phyloP scores from a whole-genome alignment of 2,888 invertebrate genomes.

The Ennomos erosarius region DNA sequence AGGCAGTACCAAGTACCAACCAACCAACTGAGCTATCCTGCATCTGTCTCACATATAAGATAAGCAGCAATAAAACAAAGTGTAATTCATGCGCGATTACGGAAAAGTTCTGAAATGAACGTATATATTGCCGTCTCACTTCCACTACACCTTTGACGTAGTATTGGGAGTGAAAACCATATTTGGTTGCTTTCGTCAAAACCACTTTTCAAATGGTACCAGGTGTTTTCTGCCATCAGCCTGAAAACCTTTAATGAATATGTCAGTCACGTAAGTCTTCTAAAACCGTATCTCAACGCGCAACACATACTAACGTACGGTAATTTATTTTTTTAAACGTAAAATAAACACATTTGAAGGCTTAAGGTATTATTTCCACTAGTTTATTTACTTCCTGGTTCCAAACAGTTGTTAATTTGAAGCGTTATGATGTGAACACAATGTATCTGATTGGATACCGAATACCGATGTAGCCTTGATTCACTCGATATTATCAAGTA shows the following conservation, averaged over 20 bases:
- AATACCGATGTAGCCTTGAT: constrained; percentile 15
- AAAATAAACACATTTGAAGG: constrained; percentile 19
- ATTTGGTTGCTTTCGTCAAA: no score
- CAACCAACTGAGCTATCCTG: no score
- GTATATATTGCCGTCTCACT: no score
- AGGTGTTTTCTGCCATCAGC: constrained; percentile 15
- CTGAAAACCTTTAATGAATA: constrained; percentile 25
- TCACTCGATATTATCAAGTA: constrained; percentile 18
- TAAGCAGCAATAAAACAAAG: no score
- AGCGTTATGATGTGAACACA: constrained; percentile 12
- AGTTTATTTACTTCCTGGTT: constrained; percentile 27
- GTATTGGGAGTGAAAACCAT: no score
- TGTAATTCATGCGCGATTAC: no score
- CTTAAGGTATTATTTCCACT: constrained; percentile 17
- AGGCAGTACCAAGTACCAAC: no score
- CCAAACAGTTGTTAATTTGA: constrained; percentile 22
- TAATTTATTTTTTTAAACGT: constrained; percentile 19
- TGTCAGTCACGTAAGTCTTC: constrained; percentile 25
- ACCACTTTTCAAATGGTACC: neutral
- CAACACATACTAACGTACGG: constrained; percentile 19
- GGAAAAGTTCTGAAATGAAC: no score
- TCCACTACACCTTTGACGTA: no score
- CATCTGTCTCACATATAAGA: no score
- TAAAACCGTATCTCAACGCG: constrained; percentile 20
- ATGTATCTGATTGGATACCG: constrained; percentile 22